These are phyloP conservation scores for Cristatella mucedo DNA, from an alignment of 2,888 invertebrate genomes.

Conservation along the genomic window DNA sequence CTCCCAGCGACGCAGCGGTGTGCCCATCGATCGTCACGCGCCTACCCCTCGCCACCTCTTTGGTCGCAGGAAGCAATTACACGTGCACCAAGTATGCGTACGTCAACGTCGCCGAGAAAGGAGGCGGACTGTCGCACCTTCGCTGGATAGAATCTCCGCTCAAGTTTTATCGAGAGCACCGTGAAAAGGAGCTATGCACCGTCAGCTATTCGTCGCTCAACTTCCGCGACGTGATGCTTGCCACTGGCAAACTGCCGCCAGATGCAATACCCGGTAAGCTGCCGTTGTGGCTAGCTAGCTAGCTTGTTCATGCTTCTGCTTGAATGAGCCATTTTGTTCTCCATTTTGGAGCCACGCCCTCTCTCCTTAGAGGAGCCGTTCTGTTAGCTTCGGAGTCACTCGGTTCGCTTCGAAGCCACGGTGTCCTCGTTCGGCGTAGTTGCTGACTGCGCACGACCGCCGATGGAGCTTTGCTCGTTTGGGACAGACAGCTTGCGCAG, in stretches of 20 bases:
- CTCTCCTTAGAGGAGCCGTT: too few species aligned
- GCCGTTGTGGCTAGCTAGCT: constrained; percentile 5
- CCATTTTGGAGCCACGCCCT: too few species aligned
- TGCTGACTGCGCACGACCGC: too few species aligned
- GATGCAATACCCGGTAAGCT: constrained; percentile 83
- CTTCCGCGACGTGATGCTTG: constrained; percentile 95
- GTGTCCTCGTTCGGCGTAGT: too few species aligned
- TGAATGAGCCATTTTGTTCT: constrained; percentile 33
- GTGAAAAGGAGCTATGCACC: constrained; percentile 54
- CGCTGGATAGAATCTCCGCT: constrained; percentile 76
- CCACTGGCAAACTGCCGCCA: constrained; percentile 86
- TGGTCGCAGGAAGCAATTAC: not conserved
- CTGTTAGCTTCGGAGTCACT: too few species aligned
- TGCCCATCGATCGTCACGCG: not conserved
- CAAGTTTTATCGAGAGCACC: constrained; percentile 20
- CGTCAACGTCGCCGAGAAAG: constrained; percentile 75
- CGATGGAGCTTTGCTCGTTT: too few species aligned
- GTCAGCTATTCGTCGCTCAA: constrained; percentile 88
- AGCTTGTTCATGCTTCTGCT: not conserved
- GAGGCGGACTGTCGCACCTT: constrained; percentile 72
- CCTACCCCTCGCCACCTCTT: not conserved
- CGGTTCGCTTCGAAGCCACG: too few species aligned
- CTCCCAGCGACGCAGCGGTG: not conserved
- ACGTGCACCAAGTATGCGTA: constrained; percentile 85
- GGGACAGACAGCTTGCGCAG: too few species aligned